phyloP scores from a whole-genome alignment of 1,140 invertebrate species.

The Euglossa dilemma region DNA sequence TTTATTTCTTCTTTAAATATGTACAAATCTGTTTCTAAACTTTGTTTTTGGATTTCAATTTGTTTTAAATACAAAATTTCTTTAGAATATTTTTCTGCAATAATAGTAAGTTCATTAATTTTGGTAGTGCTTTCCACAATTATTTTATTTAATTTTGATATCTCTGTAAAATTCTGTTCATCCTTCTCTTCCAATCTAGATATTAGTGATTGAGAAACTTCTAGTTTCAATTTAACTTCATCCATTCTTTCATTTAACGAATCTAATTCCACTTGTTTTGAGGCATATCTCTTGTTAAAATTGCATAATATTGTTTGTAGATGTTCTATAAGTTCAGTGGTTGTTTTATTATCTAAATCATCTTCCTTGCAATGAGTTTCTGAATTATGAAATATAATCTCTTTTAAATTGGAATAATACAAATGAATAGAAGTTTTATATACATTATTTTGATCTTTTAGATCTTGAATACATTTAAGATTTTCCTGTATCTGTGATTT shows the following conservation, averaged over 20 bases:
- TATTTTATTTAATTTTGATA: slow-evolving; percentile 26
- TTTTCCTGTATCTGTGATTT: slow-evolving; percentile 38
- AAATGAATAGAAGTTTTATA: slow-evolving; percentile 36
- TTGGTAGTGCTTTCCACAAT: slow-evolving; percentile 10
- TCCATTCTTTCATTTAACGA: slow-evolving; percentile 32
- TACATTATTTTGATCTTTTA: slow-evolving; percentile 41
- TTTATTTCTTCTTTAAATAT: slow-evolving; percentile 11
- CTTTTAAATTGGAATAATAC: slow-evolving; percentile 27
- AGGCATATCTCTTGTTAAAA: slow-evolving; percentile 11
- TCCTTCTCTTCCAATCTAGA: slow-evolving; percentile 55
- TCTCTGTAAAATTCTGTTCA: slow-evolving; percentile 29
- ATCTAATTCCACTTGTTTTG: slow-evolving; percentile 26
- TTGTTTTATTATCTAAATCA: slow-evolving; percentile 43
- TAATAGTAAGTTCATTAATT: slow-evolving; percentile 35
- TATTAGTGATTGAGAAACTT: slow-evolving; percentile 31
- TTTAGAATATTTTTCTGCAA: slow-evolving; percentile 19
- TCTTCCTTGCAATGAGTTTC: slow-evolving; percentile 1
- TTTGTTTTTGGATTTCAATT: slow-evolving; percentile 44
- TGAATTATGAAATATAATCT: slow-evolving; percentile 26
- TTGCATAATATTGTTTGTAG: slow-evolving; percentile 34
- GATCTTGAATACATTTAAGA: slow-evolving; percentile 37
- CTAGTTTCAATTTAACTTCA: slow-evolving; percentile 15
- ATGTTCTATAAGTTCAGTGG: slow-evolving; percentile 28
- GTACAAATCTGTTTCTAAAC: slow-evolving; percentile 53
- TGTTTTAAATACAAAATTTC: slow-evolving; percentile 46